Percentiles rank a stretch among this genome's conserved stretches.
Conservation (phyloP, 2,113 vertebrate species). For the Elephas maximus region DNA sequence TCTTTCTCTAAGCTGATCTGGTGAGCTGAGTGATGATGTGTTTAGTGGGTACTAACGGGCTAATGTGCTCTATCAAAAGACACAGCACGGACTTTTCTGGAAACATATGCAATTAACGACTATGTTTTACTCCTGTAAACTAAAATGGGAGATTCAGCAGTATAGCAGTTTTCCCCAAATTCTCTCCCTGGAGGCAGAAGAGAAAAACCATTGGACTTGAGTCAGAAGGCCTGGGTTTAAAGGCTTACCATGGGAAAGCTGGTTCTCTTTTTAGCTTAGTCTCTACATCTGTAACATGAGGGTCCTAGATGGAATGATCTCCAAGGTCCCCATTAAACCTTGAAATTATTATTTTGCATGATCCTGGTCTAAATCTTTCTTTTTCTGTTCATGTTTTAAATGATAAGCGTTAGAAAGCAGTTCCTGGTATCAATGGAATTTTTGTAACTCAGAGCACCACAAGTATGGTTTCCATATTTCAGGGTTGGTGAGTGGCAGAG, state of each 20-base stretch:
- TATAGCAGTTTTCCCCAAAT: background rate
- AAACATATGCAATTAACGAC: constrained; percentile 16
- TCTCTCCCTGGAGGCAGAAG: background rate
- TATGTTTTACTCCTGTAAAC: background rate
- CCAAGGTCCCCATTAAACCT: constrained; percentile 19
- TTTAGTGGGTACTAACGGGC: background rate
- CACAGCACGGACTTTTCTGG: constrained; percentile 31
- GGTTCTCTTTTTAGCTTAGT: background rate
- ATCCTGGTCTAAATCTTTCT: background rate
- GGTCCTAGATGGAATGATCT: background rate
- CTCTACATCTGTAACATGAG: constrained; percentile 21
- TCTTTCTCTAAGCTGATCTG: background rate
- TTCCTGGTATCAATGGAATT: background rate
- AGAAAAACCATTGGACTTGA: background rate
- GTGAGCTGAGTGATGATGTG: background rate
- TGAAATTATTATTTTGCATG: constrained; percentile 8
- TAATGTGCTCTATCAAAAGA: background rate
- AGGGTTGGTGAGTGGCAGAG: background rate
- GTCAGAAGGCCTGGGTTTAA: background rate
- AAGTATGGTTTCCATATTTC: background rate
- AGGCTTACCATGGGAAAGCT: background rate
- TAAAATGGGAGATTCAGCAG: background rate
- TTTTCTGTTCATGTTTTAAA: constrained; percentile 29
- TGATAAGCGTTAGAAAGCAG: background rate
- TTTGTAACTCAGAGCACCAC: background rate